phyloP scores from a whole-genome alignment of 2,888 invertebrate species.

The Abrostola tripartita region DNA sequence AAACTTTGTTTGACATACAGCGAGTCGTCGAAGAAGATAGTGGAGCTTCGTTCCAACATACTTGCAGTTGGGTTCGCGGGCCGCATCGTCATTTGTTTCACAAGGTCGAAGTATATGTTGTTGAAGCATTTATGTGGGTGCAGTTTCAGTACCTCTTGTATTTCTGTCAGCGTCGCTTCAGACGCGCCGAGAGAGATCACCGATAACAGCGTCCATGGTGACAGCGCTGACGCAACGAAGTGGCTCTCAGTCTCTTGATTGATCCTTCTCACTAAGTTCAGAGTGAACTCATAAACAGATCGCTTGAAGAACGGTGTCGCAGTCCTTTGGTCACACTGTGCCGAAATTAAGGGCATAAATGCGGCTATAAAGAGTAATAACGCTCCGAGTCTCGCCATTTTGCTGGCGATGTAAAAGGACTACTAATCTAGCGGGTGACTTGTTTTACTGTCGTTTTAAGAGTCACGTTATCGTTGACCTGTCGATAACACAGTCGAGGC shows the following conservation, averaged over 20 bases:
- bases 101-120: slow-evolving; percentile 69
- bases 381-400: slow-evolving; percentile 60
- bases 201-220: slow-evolving; percentile 76
- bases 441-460: slow-evolving; percentile 51
- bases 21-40: slow-evolving; percentile 69
- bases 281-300: slow-evolving; percentile 69
- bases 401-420: slow-evolving; percentile 53
- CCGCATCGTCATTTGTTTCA: slow-evolving; percentile 55
- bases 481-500: slow-evolving; percentile 53
- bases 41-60: slow-evolving; percentile 69
- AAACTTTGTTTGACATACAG: slow-evolving; percentile 64
- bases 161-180: slow-evolving; percentile 67
- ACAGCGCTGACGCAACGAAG: slow-evolving; percentile 75
- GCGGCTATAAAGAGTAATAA: slow-evolving; percentile 55
- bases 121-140: slow-evolving; percentile 75
- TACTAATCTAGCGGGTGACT: slow-evolving; percentile 49
- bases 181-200: slow-evolving; percentile 73
- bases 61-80: slow-evolving; percentile 55
- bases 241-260: slow-evolving; percentile 76
- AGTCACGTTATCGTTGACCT: slow-evolving; percentile 60
- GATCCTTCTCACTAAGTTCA: slow-evolving; percentile 63
- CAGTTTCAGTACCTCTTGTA: slow-evolving; percentile 66
- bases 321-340: slow-evolving; percentile 62
- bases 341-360: slow-evolving; percentile 49
- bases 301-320: slow-evolving; percentile 61